These are phyloP conservation scores for Spinus pinus DNA, from an alignment of 2,797 vertebrate species.

Conservation along the genomic window DNA sequence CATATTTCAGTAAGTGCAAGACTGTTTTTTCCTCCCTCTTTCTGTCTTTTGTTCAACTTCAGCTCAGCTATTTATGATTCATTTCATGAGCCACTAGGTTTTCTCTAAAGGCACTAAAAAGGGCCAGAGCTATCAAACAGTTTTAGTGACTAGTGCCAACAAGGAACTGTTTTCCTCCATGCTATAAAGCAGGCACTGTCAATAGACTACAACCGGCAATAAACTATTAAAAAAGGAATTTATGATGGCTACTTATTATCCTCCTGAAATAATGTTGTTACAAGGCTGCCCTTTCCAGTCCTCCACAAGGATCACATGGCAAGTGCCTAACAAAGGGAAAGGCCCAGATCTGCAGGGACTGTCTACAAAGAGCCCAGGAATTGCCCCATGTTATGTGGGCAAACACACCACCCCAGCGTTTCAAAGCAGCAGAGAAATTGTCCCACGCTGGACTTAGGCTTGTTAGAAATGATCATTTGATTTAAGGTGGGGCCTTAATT, in stretches of 20 bases:
- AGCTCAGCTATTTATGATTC: constrained; percentile 73
- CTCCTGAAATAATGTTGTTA: constrained; percentile 76
- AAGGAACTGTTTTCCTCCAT: constrained; percentile 64
- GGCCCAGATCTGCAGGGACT: not conserved
- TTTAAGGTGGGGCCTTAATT: constrained; percentile 5
- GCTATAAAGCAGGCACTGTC: constrained; percentile 74
- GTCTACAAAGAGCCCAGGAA: constrained; percentile 11
- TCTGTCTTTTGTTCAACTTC: constrained; percentile 49
- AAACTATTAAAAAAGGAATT: constrained; percentile 79
- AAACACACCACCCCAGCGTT: not conserved
- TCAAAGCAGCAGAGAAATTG: constrained; percentile 11
- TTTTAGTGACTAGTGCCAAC: constrained; percentile 67
- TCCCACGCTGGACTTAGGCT: not conserved
- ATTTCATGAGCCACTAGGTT: constrained; percentile 67
- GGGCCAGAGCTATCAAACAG: constrained; percentile 54
- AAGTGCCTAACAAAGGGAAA: constrained; percentile 64
- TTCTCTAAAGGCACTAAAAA: constrained; percentile 70
- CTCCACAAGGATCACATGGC: constrained; percentile 21
- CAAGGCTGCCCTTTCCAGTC: constrained; percentile 69
- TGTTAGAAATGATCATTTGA: not conserved
- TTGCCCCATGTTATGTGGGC: not conserved
- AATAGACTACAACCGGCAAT: constrained; percentile 75
- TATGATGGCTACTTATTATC: constrained; percentile 73
- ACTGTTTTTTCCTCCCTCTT: constrained; percentile 34
- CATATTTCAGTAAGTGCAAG: constrained; percentile 43